Base-by-base conservation (phyloP, 2,797 vertebrate genomes). In the Streptopelia turtur region DNA sequence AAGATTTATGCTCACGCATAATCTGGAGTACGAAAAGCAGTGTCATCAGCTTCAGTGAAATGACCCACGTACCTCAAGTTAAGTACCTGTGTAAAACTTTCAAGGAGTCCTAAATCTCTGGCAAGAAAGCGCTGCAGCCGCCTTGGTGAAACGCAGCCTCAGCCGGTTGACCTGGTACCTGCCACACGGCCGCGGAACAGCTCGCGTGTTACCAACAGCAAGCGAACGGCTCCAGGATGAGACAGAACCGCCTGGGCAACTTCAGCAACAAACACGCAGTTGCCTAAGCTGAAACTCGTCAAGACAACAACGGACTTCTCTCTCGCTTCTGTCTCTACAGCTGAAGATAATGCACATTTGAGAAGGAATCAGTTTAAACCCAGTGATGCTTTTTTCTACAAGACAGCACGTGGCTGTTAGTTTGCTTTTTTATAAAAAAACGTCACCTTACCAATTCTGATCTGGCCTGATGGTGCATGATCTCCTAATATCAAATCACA, bases 31-130 rank as follows among this genome's bases (percentile, higher is more conserved):
- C 33, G 84, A 89, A 80, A 87, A 75, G 59, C 20, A 84, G 65
- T 47, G 45, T 79, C 70, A 85, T 25, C 80, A 90, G 65, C 55
- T 63, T 82, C 82, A 83, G 50, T 30, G 53, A 70, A 89, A 80
- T 37, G 64, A 82, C 60, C 50, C 25, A 89, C 0, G 0, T 61
- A 85, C 76, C 72, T 92, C 71, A 57, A 31, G 24, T 37, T 77
- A 95, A 87, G 66, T 33, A 35, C 72, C 76, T n/a, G 55, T 24
- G 47, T 84, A 84, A 85, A 92, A 82, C 89, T 87, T 86, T 12
- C 68, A 84, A 41, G 86, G 65, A 65, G 39, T 94, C 76, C 89
- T 83, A 61, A 70, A 87, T 78, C 79, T 84, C 55, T 45, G 60
- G 60, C 53, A 79, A 66, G 71, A 33, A 5, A 49, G 50, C 0